Base-by-base conservation (phyloP, 53 echinoderm and acorn worm species). In the Luidia sarsii region DNA sequence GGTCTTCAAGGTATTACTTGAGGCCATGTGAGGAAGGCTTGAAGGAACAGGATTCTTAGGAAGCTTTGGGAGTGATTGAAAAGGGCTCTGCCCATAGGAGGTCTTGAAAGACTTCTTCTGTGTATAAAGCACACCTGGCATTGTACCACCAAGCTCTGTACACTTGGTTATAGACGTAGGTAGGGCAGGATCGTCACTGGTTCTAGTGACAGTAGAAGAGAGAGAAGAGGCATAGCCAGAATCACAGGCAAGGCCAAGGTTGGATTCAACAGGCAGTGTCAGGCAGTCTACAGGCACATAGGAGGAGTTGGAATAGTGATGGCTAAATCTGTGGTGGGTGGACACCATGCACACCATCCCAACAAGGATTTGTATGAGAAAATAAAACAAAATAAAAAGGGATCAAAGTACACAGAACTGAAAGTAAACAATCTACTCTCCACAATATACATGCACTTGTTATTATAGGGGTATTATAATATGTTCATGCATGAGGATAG, bases 141-240 rank as follows among this genome's bases (percentile, higher is more conserved):
- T n/a, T n/a, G n/a, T n/a, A n/a, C n/a, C n/a, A n/a, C n/a, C n/a
- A n/a, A n/a, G n/a, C n/a, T n/a, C n/a, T n/a, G n/a, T n/a, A n/a
- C n/a, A n/a, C n/a, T n/a, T n/a, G n/a, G n/a, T n/a, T n/a, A n/a
- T n/a, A n/a, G n/a, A n/a, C n/a, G n/a, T n/a, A n/a, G n/a, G n/a
- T n/a, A n/a, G n/a, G n/a, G n/a, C n/a, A n/a, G n/a, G n/a, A n/a
- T n/a, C n/a, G n/a, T n/a, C n/a, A n/a, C n/a, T n/a, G 16, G 30
- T 64, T 21, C 85, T 70, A 21, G 34, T 67, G 10, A 75, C 61
- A 20, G 83, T 48, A 3, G 90, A 85, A 6, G 83, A 57, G 37
- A 82, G 83, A 19, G 88, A 65, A 14, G 93, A 93, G 21, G 89
- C 82, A 66, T 93, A 93, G 13, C 93, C 93, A 50, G 93, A 93